Conservation (phyloP, 2,113 vertebrate genomes). For the Pomatorhinus ruficollis region DNA sequence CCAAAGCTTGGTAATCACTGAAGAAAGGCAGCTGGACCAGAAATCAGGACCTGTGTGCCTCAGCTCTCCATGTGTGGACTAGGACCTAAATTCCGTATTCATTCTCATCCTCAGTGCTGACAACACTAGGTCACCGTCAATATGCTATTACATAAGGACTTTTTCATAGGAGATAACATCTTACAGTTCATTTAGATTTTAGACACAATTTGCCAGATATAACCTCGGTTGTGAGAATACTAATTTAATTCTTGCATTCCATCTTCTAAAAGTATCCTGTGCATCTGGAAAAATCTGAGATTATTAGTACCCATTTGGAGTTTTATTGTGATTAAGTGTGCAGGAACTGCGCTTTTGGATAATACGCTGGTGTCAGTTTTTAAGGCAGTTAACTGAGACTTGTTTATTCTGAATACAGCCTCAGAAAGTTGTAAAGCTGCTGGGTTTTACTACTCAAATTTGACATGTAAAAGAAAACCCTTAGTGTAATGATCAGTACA, state of each 20-base stretch:
- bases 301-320: not conserved
- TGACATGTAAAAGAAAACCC: not conserved
- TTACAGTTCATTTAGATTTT: not conserved
- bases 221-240: not conserved
- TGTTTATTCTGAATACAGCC: not conserved
- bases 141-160: not conserved
- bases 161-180: not conserved
- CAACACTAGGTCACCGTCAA: not conserved
- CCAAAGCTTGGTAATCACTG: not conserved
- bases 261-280: not conserved
- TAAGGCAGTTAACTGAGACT: not conserved
- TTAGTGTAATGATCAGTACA: not conserved
- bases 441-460: not conserved
- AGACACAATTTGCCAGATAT: not conserved
- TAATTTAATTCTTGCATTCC: not conserved
- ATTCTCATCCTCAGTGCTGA: not conserved
- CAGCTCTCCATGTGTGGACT: fast-evolving
- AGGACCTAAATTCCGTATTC: not conserved
- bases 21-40: not conserved
- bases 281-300: not conserved
- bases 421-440: not conserved
- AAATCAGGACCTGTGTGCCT: not conserved
- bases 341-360: not conserved
- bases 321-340: not conserved
- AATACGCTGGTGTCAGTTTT: not conserved